Percentiles rank a stretch among this genome's conserved stretches.
Conservation (phyloP, 2,797 vertebrate species). For the Acanthornis magna region DNA sequence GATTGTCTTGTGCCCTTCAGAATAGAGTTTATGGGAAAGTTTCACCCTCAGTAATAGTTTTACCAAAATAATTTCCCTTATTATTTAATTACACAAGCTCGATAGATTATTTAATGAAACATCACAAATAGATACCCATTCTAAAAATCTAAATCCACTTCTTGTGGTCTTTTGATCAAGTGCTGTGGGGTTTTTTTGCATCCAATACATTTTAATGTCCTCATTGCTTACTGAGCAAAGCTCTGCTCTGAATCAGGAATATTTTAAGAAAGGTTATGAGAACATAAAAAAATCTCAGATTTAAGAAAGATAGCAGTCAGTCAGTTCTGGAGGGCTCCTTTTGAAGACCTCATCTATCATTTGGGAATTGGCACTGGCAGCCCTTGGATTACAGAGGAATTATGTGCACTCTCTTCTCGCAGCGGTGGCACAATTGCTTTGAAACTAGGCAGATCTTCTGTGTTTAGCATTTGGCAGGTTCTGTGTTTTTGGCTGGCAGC, state of each 20-base stretch:
- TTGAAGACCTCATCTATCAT: neutral
- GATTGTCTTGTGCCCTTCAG: neutral
- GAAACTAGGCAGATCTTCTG: slow-evolving; percentile 74
- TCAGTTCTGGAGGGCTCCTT: neutral
- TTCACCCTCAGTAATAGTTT: neutral
- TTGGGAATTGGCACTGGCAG: neutral
- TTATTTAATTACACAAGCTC: neutral
- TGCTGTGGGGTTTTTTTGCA: neutral
- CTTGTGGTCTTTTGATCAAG: neutral
- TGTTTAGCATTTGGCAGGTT: slow-evolving; percentile 78
- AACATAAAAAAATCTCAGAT: neutral
- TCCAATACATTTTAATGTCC: neutral
- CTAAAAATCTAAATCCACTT: neutral
- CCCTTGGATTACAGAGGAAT: slow-evolving; percentile 14
- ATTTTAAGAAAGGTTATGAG: neutral
- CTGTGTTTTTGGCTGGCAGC: slow-evolving; percentile 76
- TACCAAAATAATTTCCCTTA: neutral
- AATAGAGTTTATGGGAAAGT: neutral
- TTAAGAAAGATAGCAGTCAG: neutral
- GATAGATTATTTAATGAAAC: neutral
- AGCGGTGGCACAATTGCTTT: slow-evolving; percentile 65
- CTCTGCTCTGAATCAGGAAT: neutral
- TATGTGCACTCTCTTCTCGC: neutral
- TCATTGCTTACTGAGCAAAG: neutral
- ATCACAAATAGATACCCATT: neutral